These are phyloP conservation scores for Triplophysa siluroides DNA, from an alignment of 2,113 vertebrate genomes.

Conservation along the genomic window DNA sequence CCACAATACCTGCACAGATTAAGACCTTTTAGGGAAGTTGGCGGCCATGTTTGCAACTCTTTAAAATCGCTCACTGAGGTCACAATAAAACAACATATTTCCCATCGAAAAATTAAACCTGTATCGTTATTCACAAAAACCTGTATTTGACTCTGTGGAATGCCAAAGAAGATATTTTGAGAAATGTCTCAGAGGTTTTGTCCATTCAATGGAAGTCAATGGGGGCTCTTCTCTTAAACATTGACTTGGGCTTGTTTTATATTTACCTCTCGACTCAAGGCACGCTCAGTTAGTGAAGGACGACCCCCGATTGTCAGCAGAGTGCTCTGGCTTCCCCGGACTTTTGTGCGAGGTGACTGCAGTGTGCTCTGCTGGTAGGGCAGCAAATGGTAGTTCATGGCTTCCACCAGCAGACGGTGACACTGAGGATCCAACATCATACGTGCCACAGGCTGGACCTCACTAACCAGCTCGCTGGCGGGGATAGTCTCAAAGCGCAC, in stretches of 20 bases:
- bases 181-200: too few species aligned
- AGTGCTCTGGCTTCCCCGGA: constrained; percentile 74
- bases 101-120: too few species aligned
- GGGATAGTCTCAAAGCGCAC: constrained; percentile 81
- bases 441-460: constrained; percentile 79
- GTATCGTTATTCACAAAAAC: too few species aligned
- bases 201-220: too few species aligned
- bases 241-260: too few species aligned
- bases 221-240: too few species aligned
- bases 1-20: constrained; percentile 74
- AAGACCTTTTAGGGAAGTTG: too few species aligned
- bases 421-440: constrained; percentile 84
- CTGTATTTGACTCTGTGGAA: too few species aligned
- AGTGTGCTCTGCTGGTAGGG: constrained; percentile 82
- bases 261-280: constrained; percentile 79
- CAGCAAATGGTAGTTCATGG: constrained; percentile 88
- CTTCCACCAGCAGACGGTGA: constrained; percentile 83
- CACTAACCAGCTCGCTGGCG: constrained; percentile 79
- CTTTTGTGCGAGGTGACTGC: constrained; percentile 78
- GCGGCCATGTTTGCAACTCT: constrained; percentile 42
- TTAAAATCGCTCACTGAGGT: too few species aligned
- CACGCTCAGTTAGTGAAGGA: constrained; percentile 77
- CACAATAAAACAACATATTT: too few species aligned
- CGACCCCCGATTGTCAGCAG: constrained; percentile 78
- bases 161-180: too few species aligned